These are phyloP conservation scores for Pontoporia blainvillei DNA, from an alignment of 2,113 vertebrate species.

Conservation along the genomic window DNA sequence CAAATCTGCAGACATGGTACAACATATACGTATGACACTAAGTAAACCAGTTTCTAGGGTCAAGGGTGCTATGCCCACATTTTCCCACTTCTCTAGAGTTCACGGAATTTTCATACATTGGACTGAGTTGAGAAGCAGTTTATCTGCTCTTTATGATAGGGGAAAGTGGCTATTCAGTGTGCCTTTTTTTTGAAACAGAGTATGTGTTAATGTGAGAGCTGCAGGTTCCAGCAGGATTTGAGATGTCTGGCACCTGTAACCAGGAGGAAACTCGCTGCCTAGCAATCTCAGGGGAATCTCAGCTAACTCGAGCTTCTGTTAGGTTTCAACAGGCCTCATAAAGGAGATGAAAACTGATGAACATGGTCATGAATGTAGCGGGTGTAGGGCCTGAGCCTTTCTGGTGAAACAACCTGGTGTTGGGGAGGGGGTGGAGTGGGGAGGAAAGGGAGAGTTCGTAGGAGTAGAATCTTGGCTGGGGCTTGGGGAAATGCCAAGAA, in stretches of 20 bases:
- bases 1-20: background rate
- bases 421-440: accelerated
- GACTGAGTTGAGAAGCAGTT: background rate
- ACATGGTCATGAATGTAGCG: background rate
- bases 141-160: background rate
- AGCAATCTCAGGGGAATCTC: background rate
- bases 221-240: background rate
- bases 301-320: background rate
- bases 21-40: background rate
- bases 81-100: background rate
- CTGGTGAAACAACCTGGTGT: background rate
- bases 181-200: background rate
- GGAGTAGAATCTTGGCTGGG: background rate
- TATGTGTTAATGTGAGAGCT: background rate
- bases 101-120: background rate
- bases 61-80: background rate
- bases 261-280: background rate
- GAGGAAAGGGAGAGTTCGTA: background rate
- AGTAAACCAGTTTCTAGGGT: background rate
- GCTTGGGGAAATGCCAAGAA: background rate
- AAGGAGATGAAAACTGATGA: background rate
- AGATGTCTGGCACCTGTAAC: background rate
- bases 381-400: background rate
- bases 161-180: background rate
- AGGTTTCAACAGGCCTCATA: background rate